A percentile compares a stretch with the other conserved stretches of the same genome.
These are phyloP conservation scores for Brachionus calyciflorus DNA, from an alignment of 1,140 invertebrate species.

Conservation along the genomic window DNA sequence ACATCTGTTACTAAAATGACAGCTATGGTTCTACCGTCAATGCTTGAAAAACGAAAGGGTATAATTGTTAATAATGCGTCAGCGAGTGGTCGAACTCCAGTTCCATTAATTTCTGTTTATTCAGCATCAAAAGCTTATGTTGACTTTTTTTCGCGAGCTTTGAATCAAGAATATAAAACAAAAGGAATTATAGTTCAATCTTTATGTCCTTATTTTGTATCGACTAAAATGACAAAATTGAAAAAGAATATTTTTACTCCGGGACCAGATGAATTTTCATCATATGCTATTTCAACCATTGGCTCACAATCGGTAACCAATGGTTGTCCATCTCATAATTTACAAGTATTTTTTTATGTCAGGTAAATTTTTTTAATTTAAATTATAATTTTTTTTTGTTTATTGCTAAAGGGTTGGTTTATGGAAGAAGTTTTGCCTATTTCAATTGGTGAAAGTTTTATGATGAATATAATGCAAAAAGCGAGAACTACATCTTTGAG, in stretches of 20 bases:
- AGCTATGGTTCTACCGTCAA: slow-evolving; percentile 78
- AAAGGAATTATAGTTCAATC: slow-evolving; percentile 16
- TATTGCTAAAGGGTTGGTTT: no score
- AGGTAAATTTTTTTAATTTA: no score
- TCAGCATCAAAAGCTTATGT: slow-evolving; percentile 75
- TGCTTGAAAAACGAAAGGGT: slow-evolving; percentile 78
- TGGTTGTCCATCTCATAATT: slow-evolving; percentile 21
- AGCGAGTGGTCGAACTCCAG: slow-evolving; percentile 73
- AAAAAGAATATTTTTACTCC: not conserved
- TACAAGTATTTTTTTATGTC: slow-evolving; percentile 21
- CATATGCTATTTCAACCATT: not conserved
- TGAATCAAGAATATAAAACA: not conserved
- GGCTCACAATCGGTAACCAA: slow-evolving; percentile 22
- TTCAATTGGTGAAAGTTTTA: no score
- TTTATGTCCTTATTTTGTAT: slow-evolving; percentile 74
- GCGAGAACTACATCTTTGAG: no score
- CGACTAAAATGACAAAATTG: slow-evolving; percentile 87
- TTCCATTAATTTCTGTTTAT: slow-evolving; percentile 80
- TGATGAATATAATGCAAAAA: no score
- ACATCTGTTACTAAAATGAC: slow-evolving; percentile 76
- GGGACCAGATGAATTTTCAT: not conserved
- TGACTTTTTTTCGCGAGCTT: slow-evolving; percentile 45
- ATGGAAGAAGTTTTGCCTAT: no score
- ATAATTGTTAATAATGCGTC: slow-evolving; percentile 90
- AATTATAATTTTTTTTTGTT: no score